Base-by-base conservation (phyloP, 2,888 invertebrate genomes). In the Sycophila texana region DNA sequence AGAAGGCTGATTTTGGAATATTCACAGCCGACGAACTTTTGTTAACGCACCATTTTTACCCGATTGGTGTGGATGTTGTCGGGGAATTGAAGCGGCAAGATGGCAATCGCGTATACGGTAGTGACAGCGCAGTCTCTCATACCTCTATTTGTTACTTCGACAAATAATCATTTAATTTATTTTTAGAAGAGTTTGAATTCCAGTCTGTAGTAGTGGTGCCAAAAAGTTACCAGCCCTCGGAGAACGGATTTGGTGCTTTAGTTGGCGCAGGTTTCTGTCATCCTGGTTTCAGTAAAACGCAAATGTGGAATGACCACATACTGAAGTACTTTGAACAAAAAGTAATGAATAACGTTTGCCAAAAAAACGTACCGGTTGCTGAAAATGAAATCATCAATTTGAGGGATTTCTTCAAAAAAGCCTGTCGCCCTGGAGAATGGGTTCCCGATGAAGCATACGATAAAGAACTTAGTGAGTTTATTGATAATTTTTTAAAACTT, bases 381-480 rank as follows among this genome's bases (percentile, higher is more conserved):
- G 93, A 94, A 86, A 88, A 95, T 83, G 94, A 95, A 82, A 91
- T 94, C 26, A 91, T 92, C 60, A 92, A 93, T 2, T 91, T 95
- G 0, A 91, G 91, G 68, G 86, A 88, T 0, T 95, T 94, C 91
- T 96, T 96, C 91, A 92, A 92, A 0, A 91, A 91, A 0, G 94
- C 94, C 80, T 96, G 96, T 90, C 92, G 95, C 68, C 96, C 96
- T 5, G 96, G 96, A 0, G 86, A 90, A 0, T 95, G 95, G 95
- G 92, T 93, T 4, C 85, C 91, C 22, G 93, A 94, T 81, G 81
- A 84, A 0, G 88, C 91, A 0, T 88, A 93, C 0, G 93, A 95
- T 85, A 87, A 88, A 14, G 84, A 87, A 68, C 91, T 95, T 14
- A 94, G 95, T 95, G 90, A 92, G 93, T 90, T 18, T 51, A 55